Base-by-base conservation (phyloP, 2,797 vertebrate species). In the Momotus momota region DNA sequence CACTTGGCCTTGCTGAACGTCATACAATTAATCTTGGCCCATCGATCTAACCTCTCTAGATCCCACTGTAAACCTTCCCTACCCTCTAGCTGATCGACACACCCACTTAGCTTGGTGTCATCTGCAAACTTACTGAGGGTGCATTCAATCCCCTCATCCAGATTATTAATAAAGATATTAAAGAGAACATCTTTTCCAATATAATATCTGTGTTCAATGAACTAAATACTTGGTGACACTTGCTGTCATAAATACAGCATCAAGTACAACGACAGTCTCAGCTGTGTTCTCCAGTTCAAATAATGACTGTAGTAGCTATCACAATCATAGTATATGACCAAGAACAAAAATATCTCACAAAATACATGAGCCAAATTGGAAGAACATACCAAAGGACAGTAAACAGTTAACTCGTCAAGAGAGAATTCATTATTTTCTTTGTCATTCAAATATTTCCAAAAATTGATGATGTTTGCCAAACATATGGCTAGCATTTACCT, bases 241-340 rank as follows among this genome's bases (percentile, higher is more conserved):
- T 93, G 69, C 58, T 95, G 49, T 71, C 81, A 29, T 1, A 12
- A 84, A 12, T 31, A 82, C 10, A 83, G 54, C 0, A 0, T 66
- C 77, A 94, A 94, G 58, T 38, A 81, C 40, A 10, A 73, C 52
- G 70, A 65, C 70, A 70, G 93, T 86, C 77, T 96, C 91, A 93
- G 51, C 73, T 80, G 46, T 49, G 77, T 52, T 55, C 73, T 79
- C 27, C 67, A 45, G 70, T 94, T 88, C 58, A 92, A 91, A 73
- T 88, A 94, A 90, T 86, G 86, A 90, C 75, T 91, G 71, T 86
- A 92, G 73, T 66, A 84, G 78, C 73, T 91, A 55, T 81, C 55
- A 87, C 77, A 90, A 40, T 79, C 48, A 77, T 94, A 93, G 77
- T 73, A 52, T 64, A 79, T 80, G 77, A 91, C 77, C 49, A 88